Percentiles rank a stretch among this genome's conserved stretches.
phyloP scores from a whole-genome alignment of 2,113 vertebrate species.

The Spermophilus dauricus region DNA sequence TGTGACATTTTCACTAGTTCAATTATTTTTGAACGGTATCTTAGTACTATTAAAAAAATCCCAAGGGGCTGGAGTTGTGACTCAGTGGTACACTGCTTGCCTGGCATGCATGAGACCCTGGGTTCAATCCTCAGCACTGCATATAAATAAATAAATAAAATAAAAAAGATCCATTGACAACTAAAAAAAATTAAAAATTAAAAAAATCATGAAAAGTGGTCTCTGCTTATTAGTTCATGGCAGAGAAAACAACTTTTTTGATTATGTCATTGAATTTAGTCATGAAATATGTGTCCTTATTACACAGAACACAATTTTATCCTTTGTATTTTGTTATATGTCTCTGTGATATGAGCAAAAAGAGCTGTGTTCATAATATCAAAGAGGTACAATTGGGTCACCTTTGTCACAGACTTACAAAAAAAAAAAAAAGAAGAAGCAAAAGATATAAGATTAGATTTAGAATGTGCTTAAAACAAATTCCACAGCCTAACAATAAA shows the following conservation, averaged over 20 bases:
- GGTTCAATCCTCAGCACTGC: too few relatives aligned
- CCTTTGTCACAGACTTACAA: constrained; percentile 71
- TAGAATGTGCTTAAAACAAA: constrained; percentile 79
- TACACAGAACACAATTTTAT: constrained; percentile 71
- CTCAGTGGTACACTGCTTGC: too few relatives aligned
- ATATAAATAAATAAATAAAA: too few relatives aligned
- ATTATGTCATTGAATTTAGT: constrained; percentile 69
- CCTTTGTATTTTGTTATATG: constrained; percentile 70
- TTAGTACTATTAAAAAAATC: constrained; percentile 54
- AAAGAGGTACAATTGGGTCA: constrained; percentile 79
- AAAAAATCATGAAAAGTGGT: constrained; percentile 4
- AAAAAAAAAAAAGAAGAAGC: neutral
- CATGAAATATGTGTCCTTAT: constrained; percentile 56
- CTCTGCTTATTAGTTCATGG: constrained; percentile 59
- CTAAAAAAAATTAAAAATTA: too few relatives aligned
- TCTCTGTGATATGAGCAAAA: constrained; percentile 72
- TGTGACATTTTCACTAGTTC: constrained; percentile 79
- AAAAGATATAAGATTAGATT: constrained; percentile 68
- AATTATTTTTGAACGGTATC: constrained; percentile 76
- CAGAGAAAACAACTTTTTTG: constrained; percentile 61
- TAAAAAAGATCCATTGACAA: too few relatives aligned
- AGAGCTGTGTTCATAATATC: constrained; percentile 74
- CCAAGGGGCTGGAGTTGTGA: too few relatives aligned
- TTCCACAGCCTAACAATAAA: constrained; percentile 67
- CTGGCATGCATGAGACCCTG: too few relatives aligned